Percentiles rank a stretch among this genome's conserved stretches.
Conservation (phyloP, 1,140 invertebrate genomes). For the Panonychus citri region DNA sequence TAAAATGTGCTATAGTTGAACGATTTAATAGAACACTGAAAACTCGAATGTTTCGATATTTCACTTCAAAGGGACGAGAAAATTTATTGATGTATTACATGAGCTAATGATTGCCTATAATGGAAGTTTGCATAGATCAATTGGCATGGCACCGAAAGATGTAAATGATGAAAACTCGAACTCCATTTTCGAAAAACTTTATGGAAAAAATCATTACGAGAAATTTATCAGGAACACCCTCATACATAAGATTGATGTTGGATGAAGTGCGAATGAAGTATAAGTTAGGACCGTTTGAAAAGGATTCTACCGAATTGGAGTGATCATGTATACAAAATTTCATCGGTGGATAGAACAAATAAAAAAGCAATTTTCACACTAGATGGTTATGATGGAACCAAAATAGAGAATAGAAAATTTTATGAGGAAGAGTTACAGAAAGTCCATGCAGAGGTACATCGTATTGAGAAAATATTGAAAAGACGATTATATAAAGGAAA, state of each 20-base stretch:
- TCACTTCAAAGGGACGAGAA: slow-evolving; percentile 22
- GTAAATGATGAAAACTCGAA: slow-evolving; percentile 19
- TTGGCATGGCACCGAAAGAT: slow-evolving; percentile 21
- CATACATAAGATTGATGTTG: background rate
- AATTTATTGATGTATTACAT: slow-evolving; percentile 22
- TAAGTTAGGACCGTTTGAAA: background rate
- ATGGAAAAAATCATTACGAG: background rate
- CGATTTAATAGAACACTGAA: slow-evolving; percentile 27
- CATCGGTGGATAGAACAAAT: background rate
- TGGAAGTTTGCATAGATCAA: slow-evolving; percentile 23
- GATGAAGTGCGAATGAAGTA: background rate
- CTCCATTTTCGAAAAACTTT: background rate
- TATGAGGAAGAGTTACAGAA: background rate
- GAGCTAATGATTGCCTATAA: slow-evolving; percentile 24
- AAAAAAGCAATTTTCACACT: background rate
- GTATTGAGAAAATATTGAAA: slow-evolving; percentile 5
- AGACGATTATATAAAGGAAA: slow-evolving; percentile 17
- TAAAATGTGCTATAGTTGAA: slow-evolving; percentile 26
- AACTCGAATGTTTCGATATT: slow-evolving; percentile 23
- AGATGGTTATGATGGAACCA: background rate
- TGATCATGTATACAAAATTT: background rate
- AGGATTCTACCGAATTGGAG: background rate
- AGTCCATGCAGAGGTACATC: background rate
- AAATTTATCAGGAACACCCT: background rate
- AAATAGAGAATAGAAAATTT: background rate